Evolutionary conservation across 1,140 invertebrate genomes (phyloP), one percentile per base, ranked within the genome.

Genomic region (Neodiprion lecontei): DNA sequence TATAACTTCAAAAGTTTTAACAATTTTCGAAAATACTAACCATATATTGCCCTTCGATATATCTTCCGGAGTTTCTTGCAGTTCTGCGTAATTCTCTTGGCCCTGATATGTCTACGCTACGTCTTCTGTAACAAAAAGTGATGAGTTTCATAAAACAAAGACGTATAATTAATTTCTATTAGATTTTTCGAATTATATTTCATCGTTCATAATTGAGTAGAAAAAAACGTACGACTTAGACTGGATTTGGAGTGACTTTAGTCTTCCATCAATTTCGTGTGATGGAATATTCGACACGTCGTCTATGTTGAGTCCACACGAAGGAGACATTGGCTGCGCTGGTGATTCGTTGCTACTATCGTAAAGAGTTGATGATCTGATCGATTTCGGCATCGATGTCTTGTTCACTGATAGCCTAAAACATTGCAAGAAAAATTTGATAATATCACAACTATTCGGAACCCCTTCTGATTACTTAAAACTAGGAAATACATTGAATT

Each of bases 31-130:
- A 67, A 48, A 17, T 72, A 76, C 76, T 82, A 77, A 87, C 86
- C 86, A 87, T 87, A 49, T 88, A 88, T 78, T 88, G 86, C 14
- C 86, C 86, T 75, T 86, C 80, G n/a, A 87, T 76, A 7, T 88
- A 88, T 73, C 85, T 80, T 28, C 86, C 86, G 17, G 86, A 87
- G 78, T 88, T 88, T 77, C 86, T 80, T 1, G 86, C 79, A 0
- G 86, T 88, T 77, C 86, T 84, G 9, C 86, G 78, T 14, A 88
- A 79, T 76, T 88, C 86, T 75, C 86, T 80, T 14, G 82, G 76
- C 73, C 84, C 86, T 7, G 73, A 67, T n/a, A 80, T 79, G 17
- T 88, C 86, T 68, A 84, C 82, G 80, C 72, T 86, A 76, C 83
- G 79, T 76, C 81, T 76, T 50, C 86, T 87, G 74, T 68, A 78